A percentile compares a stretch with the other conserved stretches of the same genome.
These are phyloP conservation scores for Spodoptera littoralis DNA, from an alignment of 2,888 invertebrate genomes.

Conservation along the genomic window DNA sequence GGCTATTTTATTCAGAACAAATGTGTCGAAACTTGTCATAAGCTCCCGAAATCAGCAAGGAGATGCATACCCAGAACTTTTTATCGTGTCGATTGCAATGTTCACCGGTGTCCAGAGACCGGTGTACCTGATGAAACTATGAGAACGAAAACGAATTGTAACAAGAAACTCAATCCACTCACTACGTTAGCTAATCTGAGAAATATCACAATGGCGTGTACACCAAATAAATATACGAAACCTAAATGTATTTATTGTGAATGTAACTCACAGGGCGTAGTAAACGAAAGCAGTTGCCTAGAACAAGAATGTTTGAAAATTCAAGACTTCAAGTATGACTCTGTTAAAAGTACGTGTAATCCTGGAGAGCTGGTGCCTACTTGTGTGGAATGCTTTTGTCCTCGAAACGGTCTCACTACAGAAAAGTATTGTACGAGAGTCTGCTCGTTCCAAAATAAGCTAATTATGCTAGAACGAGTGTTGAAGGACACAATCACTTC, in stretches of 20 bases:
- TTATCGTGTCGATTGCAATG: constrained; percentile 74
- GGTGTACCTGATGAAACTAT: constrained; percentile 64
- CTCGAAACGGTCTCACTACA: constrained; percentile 63
- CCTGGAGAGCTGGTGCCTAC: constrained; percentile 76
- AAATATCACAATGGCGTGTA: constrained; percentile 61
- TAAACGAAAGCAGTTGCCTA: constrained; percentile 73
- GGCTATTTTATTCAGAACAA: constrained; percentile 73
- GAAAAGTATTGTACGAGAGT: constrained; percentile 73
- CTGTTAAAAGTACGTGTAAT: constrained; percentile 64
- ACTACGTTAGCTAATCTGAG: constrained; percentile 57
- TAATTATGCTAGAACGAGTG: constrained; percentile 72
- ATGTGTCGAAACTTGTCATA: constrained; percentile 76
- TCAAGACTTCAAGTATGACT: constrained; percentile 59
- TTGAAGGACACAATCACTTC: constrained; percentile 64
- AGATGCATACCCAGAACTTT: constrained; percentile 73
- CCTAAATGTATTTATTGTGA: constrained; percentile 78
- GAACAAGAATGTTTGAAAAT: constrained; percentile 73
- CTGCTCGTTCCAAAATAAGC: constrained; percentile 73
- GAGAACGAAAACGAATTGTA: constrained; percentile 69
- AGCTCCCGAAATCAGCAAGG: constrained; percentile 39
- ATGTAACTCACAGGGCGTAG: constrained; percentile 67
- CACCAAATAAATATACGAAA: constrained; percentile 70
- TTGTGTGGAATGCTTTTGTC: constrained; percentile 80
- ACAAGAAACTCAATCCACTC: constrained; percentile 37
- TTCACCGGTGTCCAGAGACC: constrained; percentile 75